phyloP scores from a whole-genome alignment of 2,888 invertebrate species.

The Tribolium freemani region DNA sequence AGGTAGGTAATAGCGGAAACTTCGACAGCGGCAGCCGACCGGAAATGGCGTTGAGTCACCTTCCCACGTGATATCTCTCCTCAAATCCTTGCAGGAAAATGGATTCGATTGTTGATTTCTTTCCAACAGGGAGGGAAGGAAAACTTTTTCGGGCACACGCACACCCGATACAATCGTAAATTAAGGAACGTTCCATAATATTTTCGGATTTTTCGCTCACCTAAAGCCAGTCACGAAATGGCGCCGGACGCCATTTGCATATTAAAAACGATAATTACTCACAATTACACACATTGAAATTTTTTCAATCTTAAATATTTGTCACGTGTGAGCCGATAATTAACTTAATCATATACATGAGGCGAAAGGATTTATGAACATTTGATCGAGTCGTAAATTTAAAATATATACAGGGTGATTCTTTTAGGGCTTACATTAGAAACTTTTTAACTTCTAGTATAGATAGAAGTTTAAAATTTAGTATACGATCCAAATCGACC shows the following conservation, averaged over 20 bases:
- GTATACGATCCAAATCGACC: too few species aligned
- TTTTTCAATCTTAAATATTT: not conserved
- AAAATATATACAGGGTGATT: too few species aligned
- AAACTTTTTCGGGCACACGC: too few species aligned
- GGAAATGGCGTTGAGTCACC: conserved; percentile 35
- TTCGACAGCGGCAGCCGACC: conserved; percentile 29
- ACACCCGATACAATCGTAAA: too few species aligned
- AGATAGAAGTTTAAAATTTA: too few species aligned
- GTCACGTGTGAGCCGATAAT: conserved; percentile 36
- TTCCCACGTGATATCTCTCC: not conserved
- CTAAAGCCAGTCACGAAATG: too few species aligned
- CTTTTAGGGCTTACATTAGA: too few species aligned
- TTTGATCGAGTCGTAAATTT: conserved; percentile 36
- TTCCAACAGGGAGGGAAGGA: not conserved
- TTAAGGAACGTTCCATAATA: too few species aligned
- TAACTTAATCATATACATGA: conserved; percentile 39
- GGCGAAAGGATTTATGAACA: conserved; percentile 33
- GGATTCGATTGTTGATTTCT: not conserved
- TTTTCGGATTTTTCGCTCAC: too few species aligned
- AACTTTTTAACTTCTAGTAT: too few species aligned
- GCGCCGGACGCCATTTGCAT: too few species aligned
- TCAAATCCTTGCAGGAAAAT: not conserved
- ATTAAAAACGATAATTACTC: not conserved
- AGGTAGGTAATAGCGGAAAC: conserved; percentile 27
- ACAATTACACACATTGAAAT: not conserved